Evolutionary conservation across 1,140 invertebrate genomes (phyloP), one percentile per base, ranked within the genome.

Genomic region (Homarus americanus): DNA sequence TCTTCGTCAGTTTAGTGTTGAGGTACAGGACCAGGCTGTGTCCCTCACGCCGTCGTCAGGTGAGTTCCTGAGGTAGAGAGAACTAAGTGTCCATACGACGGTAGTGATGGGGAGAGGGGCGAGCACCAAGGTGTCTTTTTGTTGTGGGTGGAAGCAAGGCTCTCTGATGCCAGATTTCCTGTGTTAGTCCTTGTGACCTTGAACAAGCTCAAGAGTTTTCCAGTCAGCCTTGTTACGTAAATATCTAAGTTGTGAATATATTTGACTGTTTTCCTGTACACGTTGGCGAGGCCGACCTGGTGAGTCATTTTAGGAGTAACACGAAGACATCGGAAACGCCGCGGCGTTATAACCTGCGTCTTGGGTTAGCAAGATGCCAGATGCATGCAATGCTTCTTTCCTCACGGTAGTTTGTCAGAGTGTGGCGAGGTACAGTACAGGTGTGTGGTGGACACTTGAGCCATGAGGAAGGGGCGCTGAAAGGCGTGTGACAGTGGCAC

Each of bases 91-190:
- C 44, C 15, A 7, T 49, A 49, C 44, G 44, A 49, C 15, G 44
- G 44, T 49, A 15, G 7, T 7, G 58, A 24, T 63, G 58, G 58
- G 24, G 58, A 20, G 58, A 15, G 58, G 24, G 12, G 58, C 44
- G 44, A 15, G 44, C 12, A 4, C 58, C 4, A 24, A 15, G 58
- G 20, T 63, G 15, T 49, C 44, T 78, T 78, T n/a, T 78, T 78
- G 44, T 28, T 58, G 41, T 53, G 78, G 78, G 53, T 80, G 78
- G 41, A 80, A 44, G 78, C 41, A 44, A 80, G 32, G 38, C 38
- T 40, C 75, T 78, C 17, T 53, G 78, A 80, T 80, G 44, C 78
- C 44, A 80, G 17, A 80, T 80, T 80, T 80, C 75, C 78, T 80
- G 78, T 17, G 41, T 24, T 44, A 28, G 41, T 44, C 78, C 41